Evolutionary conservation across 2,113 vertebrate species (phyloP), one percentile per base, ranked within the genome.

Genomic region (Natator depressus): DNA sequence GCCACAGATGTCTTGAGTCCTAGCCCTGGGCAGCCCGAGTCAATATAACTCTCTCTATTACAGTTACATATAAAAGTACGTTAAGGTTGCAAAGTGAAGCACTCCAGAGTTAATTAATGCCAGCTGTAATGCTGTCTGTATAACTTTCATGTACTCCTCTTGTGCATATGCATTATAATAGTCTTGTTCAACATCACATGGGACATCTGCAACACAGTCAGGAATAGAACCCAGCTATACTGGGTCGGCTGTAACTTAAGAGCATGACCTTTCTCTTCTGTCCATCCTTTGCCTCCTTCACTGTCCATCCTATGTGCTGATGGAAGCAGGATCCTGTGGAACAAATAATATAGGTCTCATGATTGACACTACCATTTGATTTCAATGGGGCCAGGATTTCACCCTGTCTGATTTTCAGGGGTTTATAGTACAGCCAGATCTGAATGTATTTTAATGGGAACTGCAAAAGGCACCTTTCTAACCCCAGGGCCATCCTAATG

Each of bases 401-500:
- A 25, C 42, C 25, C 25, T 78, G 10, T 78, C 13, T 47, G 62
- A 50, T 92, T 94, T 93, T 65, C 76, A 89, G 57, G 69, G 79
- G 86, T 89, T 91, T 85, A 72, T 14, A 14, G 10, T 92, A 69
- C 85, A 91, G 81, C 92, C 81, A 94, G 42, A 38, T 85, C 78
- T 24, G 20, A 3, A 0, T 1, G 1, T 92, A 92, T 91, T 82
- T 92, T 72, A 72, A 72, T 20, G 5, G 19, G 65, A 8, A 69
- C 38, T 19, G 49, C 0, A 3, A 95, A 93, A 84, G 27, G 38
- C 35, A 19, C 65, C 65, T 22, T 20, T 22, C 31, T 38, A 16
- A 65, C 62, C 24, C n/a, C 24, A 2, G 42, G 89, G 80, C 75
- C 89, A 76, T 35, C 51, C 3, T 1, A 85, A 42, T 91, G 84